phyloP scores from a whole-genome alignment of 2,113 vertebrate species.

The Tapirus terrestris region DNA sequence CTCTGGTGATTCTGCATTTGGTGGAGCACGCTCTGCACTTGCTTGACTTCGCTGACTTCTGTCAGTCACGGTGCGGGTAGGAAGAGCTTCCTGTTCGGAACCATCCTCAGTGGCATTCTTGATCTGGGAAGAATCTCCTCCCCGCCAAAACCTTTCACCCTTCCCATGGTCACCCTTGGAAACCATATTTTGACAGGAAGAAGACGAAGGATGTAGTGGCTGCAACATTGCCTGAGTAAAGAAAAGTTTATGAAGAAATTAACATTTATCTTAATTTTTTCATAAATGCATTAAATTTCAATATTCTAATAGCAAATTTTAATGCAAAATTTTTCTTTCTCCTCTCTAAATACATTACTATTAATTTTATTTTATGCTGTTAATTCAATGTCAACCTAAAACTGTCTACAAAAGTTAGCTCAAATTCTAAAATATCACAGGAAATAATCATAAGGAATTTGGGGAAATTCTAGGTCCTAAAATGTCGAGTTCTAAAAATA shows the following conservation, averaged over 20 bases:
- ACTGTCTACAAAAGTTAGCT: background rate
- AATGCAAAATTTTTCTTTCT: background rate
- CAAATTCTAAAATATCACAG: background rate
- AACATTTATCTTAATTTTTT: background rate
- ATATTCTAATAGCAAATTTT: background rate
- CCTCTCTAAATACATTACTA: background rate
- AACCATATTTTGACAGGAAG: constrained; percentile 40
- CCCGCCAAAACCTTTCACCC: background rate
- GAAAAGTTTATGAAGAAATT: constrained; percentile 30
- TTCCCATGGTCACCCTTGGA: constrained; percentile 1
- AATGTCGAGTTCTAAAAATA: background rate
- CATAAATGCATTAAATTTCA: background rate
- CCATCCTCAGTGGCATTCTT: background rate
- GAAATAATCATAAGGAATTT: background rate
- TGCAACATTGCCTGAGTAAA: constrained; percentile 71
- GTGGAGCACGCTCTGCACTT: background rate
- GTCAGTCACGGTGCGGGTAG: background rate
- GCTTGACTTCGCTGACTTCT: constrained; percentile 20
- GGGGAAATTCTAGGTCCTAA: background rate
- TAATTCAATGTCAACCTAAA: constrained; percentile 10
- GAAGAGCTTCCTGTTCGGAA: constrained; percentile 34
- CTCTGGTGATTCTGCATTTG: constrained; percentile 3
- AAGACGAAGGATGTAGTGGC: constrained; percentile 37
- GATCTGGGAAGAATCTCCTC: constrained; percentile 44
- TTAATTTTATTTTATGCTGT: constrained; percentile 26